A percentile compares a stretch with the other conserved stretches of the same genome.
These are phyloP conservation scores for Catotricha subobsoleta DNA, from an alignment of 2,888 invertebrate genomes.

Conservation along the genomic window DNA sequence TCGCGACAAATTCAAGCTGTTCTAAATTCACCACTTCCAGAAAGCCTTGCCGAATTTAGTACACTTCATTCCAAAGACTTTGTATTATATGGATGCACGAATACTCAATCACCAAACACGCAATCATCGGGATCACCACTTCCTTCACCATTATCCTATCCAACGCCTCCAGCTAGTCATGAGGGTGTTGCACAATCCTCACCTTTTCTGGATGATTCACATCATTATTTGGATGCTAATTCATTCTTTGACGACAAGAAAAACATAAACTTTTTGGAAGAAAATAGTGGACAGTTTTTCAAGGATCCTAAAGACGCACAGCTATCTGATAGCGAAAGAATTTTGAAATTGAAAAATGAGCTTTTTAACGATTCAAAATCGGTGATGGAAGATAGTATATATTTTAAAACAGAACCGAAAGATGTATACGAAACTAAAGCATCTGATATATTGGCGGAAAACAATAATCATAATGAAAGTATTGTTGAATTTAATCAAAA, in stretches of 20 bases:
- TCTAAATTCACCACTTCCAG: conserved; percentile 58
- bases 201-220: conserved; percentile 28
- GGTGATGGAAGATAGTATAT: conserved; percentile 23
- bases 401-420: conserved; percentile 11
- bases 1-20: conserved; percentile 46
- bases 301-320: conserved; percentile 17
- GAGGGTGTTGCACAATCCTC: conserved; percentile 41
- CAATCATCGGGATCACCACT: conserved; percentile 39
- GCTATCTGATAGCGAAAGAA: conserved; percentile 25
- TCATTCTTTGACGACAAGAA: conserved; percentile 27
- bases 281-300: conserved; percentile 18
- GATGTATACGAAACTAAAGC: conserved; percentile 19
- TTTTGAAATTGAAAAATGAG: conserved; percentile 24
- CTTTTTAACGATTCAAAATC: conserved; percentile 16
- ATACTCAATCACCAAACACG: conserved; percentile 23
- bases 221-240: conserved; percentile 24
- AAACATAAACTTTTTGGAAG: conserved; percentile 19
- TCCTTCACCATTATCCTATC: conserved; percentile 58
- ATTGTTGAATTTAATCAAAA: conserved; percentile 28
- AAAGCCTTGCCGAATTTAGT: conserved; percentile 65
- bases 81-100: conserved; percentile 28
- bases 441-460: not conserved
- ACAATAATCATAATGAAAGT: conserved; percentile 15
- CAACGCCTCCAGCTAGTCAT: conserved; percentile 75
- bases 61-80: conserved; percentile 48